A percentile compares a stretch with the other conserved stretches of the same genome.
Conservation (phyloP, 2,888 invertebrate species). For the Ectobius pallidus region DNA sequence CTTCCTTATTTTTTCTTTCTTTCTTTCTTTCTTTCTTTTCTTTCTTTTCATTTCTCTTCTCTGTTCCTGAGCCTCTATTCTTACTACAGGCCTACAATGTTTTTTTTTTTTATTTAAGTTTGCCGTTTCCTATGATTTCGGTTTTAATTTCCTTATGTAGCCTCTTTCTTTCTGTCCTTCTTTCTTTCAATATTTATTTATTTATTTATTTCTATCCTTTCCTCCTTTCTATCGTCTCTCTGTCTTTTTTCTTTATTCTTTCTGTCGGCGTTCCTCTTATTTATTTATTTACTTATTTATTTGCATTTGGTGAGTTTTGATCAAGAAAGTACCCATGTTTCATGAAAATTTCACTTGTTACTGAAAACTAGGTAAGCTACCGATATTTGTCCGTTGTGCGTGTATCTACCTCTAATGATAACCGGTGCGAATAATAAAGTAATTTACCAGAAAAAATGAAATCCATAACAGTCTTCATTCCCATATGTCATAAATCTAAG, state of each 20-base stretch:
- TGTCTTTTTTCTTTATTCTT: neutral
- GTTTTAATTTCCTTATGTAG: neutral
- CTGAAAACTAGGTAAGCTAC: too few relatives aligned
- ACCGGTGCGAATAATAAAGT: too few relatives aligned
- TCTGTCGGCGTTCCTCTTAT: neutral
- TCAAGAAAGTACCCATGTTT: too few relatives aligned
- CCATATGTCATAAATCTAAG: too few relatives aligned
- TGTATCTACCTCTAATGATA: too few relatives aligned
- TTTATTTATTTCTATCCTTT: neutral
- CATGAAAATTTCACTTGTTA: too few relatives aligned
- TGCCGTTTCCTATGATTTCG: neutral
- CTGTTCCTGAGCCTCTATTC: neutral
- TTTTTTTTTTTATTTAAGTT: neutral
- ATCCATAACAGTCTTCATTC: too few relatives aligned
- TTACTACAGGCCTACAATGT: neutral
- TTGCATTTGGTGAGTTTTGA: too few relatives aligned
- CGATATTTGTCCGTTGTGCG: too few relatives aligned
- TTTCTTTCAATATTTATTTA: neutral
- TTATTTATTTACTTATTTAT: too few relatives aligned
- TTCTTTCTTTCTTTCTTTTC: neutral
- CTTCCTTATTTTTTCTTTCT: neutral
- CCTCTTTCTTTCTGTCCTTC: neutral
- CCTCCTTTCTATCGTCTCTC: neutral
- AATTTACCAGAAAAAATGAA: too few relatives aligned
- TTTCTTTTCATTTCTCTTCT: neutral